Evolutionary conservation across 2,888 invertebrate genomes (phyloP).

Genomic region (Himalopsyche tibetana): DNA sequence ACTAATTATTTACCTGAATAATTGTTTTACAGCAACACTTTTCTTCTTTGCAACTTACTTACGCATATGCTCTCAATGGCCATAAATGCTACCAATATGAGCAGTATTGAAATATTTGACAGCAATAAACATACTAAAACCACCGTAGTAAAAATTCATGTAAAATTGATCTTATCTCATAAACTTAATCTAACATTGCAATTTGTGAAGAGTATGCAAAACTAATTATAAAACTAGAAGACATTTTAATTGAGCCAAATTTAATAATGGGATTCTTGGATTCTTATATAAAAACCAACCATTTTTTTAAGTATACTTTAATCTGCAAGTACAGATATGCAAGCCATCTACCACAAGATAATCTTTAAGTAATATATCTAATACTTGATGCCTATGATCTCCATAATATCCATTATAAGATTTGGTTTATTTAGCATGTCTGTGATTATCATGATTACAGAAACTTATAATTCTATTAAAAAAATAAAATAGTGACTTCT

Average conservation of each 20-base stretch:
- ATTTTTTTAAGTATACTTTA: too few species aligned
- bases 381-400: not conserved
- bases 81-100: not conserved
- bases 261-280: not conserved
- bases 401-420: not conserved
- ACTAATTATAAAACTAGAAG: not conserved
- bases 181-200: too few species aligned
- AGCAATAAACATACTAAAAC: slow-evolving; percentile 2
- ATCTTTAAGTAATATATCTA: too few species aligned
- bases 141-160: not conserved
- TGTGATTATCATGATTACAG: not conserved
- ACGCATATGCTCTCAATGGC: not conserved
- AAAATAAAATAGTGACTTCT: not conserved
- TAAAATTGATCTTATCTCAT: not conserved
- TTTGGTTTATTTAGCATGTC: not conserved
- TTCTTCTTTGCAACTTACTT: not conserved
- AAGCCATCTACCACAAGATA: too few species aligned
- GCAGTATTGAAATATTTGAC: not conserved
- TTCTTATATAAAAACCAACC: too few species aligned
- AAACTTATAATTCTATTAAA: not conserved
- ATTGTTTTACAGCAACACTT: not conserved
- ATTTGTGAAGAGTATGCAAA: too few species aligned
- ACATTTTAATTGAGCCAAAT: not conserved
- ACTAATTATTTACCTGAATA: not conserved
- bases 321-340: too few species aligned